Evolutionary conservation across 2,113 vertebrate species (phyloP), one percentile per base, ranked within the genome.

Genomic region (Phocoena sinus): DNA sequence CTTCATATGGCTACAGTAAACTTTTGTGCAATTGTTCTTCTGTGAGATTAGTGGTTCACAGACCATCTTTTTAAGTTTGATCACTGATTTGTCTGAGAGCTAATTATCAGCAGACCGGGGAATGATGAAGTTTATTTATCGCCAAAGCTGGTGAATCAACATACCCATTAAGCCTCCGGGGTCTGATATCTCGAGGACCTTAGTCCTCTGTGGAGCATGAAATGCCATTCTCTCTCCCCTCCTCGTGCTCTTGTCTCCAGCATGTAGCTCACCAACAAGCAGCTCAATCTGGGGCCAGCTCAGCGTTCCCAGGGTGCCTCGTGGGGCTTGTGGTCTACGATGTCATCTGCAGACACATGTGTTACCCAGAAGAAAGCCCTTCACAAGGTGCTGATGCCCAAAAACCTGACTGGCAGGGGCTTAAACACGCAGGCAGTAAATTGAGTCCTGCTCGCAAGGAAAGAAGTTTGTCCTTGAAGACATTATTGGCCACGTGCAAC

Each of bases 11-110:
- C 74, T 96, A 87, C 67, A 90, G 97, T 89, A 95, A 96, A 92
- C 97, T 97, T 96, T 23, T 76, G 76, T 95, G 95, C 92, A 84
- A 25, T 97, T 95, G 93, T 97, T 85, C 93, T 91, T 97, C n/a
- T 94, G 95, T 96, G 70, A n/a, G 94, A 91, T 28, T 91, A 89
- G 68, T 8, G 63, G 87, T 36, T 92, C 84, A 8, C 60, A 81
- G 92, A 91, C 58, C 41, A 31, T 44, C 77, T 96, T 97, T 97
- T 96, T 58, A 65, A 95, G 96, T 41, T 50, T 88, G 84, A 80
- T 93, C 77, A 87, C 92, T 96, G 77, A 70, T 97, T 98, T 94
- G 89, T 79, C 92, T 86, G 92, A 95, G 47, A 89, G 70, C 84
- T 88, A 92, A 89, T 97, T 95, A 93, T 94, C 36, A 73, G 6